phyloP scores from a whole-genome alignment of 2,888 invertebrate species.

The Thymelicus lineola region DNA sequence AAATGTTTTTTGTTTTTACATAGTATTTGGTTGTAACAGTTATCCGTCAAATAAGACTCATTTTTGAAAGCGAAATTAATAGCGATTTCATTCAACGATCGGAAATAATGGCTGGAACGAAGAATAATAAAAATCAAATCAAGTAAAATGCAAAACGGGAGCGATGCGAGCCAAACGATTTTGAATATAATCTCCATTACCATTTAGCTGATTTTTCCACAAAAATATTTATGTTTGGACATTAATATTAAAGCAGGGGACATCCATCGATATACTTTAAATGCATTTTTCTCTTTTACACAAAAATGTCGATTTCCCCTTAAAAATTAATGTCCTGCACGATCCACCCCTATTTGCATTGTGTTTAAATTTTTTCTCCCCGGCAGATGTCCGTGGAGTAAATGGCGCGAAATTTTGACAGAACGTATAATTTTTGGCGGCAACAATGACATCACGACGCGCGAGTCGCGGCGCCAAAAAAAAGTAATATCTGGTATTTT shows the following conservation, averaged over 20 bases:
- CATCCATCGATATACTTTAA: constrained; percentile 76
- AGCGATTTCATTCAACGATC: constrained; percentile 39
- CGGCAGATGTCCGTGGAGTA: constrained; percentile 77
- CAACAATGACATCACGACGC: constrained; percentile 68
- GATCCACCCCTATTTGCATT: constrained; percentile 81
- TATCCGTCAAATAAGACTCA: constrained; percentile 18
- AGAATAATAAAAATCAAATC: constrained; percentile 66
- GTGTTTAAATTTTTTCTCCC: constrained; percentile 72
- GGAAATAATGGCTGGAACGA: constrained; percentile 57
- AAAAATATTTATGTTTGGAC: constrained; percentile 51
- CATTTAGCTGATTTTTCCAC: constrained; percentile 50
- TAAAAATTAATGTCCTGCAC: constrained; percentile 78
- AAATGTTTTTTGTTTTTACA: too few relatives aligned
- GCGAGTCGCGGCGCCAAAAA: constrained; percentile 56
- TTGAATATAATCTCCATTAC: constrained; percentile 46
- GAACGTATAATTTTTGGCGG: constrained; percentile 76
- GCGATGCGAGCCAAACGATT: constrained; percentile 46
- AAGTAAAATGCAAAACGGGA: constrained; percentile 56
- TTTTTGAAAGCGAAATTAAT: constrained; percentile 29
- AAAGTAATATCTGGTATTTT: constrained; percentile 72
- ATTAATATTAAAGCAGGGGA: constrained; percentile 81
- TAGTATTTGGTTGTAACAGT: constrained; percentile 6
- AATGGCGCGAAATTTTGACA: constrained; percentile 85
- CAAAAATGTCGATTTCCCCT: constrained; percentile 79
- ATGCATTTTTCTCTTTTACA: constrained; percentile 77